A percentile compares a stretch with the other conserved stretches of the same genome.
Conservation (phyloP, 2,888 invertebrate species). For the Leptodirus hochenwartii region DNA sequence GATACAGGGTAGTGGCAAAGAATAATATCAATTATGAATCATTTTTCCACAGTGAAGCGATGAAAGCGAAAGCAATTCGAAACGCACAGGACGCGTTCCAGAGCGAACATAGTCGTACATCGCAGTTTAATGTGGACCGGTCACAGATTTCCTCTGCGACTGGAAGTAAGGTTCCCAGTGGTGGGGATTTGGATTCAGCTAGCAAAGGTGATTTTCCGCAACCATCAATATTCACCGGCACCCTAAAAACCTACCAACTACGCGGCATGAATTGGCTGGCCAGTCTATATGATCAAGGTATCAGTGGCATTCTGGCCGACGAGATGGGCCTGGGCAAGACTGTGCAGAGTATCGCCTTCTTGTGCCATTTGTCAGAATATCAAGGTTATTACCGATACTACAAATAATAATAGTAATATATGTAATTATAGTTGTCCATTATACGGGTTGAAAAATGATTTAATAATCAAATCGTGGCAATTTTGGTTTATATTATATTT, state of each 20-base stretch:
- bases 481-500: too few relatives aligned
- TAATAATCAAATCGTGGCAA: too few relatives aligned
- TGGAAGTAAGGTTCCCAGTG: too few relatives aligned
- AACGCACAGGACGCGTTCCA: constrained; percentile 75
- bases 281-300: constrained; percentile 86
- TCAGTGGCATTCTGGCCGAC: constrained; percentile 88
- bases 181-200: too few relatives aligned
- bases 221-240: constrained; percentile 72
- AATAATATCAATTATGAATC: neutral
- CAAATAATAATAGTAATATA: too few relatives aligned
- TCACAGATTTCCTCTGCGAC: too few relatives aligned
- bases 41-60: constrained; percentile 35
- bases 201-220: constrained; percentile 43
- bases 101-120: constrained; percentile 53
- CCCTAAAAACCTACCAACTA: constrained; percentile 80
- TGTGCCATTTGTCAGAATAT: constrained; percentile 84
- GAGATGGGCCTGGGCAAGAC: constrained; percentile 98
- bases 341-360: constrained; percentile 86
- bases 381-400: constrained; percentile 55
- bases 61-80: constrained; percentile 64
- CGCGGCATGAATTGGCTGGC: constrained; percentile 96
- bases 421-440: too few relatives aligned
- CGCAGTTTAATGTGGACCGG: constrained; percentile 53
- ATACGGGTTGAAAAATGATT: too few relatives aligned
- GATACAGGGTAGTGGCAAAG: neutral